phyloP scores from a whole-genome alignment of 2,113 vertebrate genomes.

The Leucosticte australis region DNA sequence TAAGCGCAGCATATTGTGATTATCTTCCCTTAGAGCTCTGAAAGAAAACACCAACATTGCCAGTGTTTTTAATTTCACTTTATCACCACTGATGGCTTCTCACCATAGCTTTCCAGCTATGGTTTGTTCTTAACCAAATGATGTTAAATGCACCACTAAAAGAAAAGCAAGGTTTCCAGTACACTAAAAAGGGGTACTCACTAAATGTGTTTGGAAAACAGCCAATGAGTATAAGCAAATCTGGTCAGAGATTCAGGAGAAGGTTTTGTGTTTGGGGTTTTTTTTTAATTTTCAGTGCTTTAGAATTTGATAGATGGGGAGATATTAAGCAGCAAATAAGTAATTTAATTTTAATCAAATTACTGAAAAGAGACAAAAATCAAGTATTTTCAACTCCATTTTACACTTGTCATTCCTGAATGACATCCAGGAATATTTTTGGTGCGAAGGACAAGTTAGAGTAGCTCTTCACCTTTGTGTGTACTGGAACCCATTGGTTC shows the following conservation, averaged over 20 bases:
- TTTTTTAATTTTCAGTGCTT: background rate
- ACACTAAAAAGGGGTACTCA: background rate
- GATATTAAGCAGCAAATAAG: background rate
- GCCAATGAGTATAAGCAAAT: background rate
- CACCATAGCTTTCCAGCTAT: background rate
- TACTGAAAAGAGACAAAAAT: background rate
- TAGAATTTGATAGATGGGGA: background rate
- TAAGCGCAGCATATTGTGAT: background rate
- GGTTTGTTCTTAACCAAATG: background rate
- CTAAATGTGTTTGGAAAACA: background rate
- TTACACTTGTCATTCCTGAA: background rate
- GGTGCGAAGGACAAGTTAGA: background rate
- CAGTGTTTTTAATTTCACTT: background rate
- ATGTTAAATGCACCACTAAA: background rate
- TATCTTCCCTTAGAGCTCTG: background rate
- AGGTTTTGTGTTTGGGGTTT: rapidly evolving
- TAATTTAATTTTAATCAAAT: background rate
- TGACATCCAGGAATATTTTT: background rate
- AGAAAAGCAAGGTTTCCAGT: background rate
- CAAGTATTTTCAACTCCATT: background rate
- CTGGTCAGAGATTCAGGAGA: background rate
- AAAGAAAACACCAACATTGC: background rate
- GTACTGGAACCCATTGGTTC: background rate
- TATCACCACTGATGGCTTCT: background rate
- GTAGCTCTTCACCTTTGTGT: background rate